phyloP scores from a whole-genome alignment of 2,888 invertebrate genomes.

The Pediacus dermestoides region DNA sequence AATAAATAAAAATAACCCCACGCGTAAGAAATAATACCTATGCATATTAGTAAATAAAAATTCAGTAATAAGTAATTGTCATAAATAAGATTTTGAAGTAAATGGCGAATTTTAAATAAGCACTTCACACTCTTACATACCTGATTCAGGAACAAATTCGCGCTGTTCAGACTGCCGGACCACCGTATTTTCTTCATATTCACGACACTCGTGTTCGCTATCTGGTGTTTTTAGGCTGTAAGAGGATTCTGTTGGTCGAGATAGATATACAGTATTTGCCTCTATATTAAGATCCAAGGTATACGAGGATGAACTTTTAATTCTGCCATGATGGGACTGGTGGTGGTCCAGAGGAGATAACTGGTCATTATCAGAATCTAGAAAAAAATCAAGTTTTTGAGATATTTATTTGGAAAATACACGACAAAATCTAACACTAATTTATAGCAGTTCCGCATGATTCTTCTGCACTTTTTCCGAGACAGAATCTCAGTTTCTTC shows the following conservation, averaged over 20 bases:
- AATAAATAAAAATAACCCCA: no score
- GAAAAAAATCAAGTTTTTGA: no score
- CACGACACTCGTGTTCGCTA: conserved; percentile 12
- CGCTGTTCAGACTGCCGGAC: conserved; percentile 51
- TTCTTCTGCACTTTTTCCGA: no score
- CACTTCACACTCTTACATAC: conserved; percentile 26
- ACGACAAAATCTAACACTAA: no score
- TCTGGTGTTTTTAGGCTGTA: conserved; percentile 22
- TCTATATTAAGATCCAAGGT: conserved; percentile 63
- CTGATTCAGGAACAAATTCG: conserved; percentile 47
- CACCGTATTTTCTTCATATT: conserved; percentile 34
- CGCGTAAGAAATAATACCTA: no score
- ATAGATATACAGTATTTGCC: conserved; percentile 59
- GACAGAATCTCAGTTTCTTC: no score
- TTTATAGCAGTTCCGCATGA: no score
- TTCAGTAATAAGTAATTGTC: no score
- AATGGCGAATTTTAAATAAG: no score
- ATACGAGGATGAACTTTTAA: conserved; percentile 53
- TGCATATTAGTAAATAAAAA: not conserved
- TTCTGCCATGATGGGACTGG: conserved; percentile 39
- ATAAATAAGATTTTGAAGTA: no score
- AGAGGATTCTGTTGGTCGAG: conserved; percentile 46
- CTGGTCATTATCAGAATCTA: conserved; percentile 51
- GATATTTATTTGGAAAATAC: no score
- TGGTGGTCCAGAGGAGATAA: conserved; percentile 39